phyloP scores from a whole-genome alignment of 2,888 invertebrate species.

The Chromoteleia sp. region DNA sequence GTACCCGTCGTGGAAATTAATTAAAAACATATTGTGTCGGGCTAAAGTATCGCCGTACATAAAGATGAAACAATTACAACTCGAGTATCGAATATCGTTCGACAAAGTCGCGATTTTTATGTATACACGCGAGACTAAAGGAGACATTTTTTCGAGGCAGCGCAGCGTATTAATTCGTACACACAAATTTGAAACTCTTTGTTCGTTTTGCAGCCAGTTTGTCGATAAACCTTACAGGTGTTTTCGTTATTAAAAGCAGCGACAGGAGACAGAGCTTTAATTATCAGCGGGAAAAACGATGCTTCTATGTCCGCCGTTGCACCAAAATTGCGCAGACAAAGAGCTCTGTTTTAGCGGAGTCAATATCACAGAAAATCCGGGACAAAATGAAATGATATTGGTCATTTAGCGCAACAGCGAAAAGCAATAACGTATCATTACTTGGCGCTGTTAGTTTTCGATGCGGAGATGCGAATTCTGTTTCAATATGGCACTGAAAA shows the following conservation, averaged over 20 bases:
- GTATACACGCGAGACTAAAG: background rate
- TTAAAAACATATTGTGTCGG: slow-evolving; percentile 26
- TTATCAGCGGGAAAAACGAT: slow-evolving; percentile 41
- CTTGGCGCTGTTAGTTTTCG: slow-evolving; percentile 42
- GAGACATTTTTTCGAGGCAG: background rate
- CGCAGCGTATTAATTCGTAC: background rate
- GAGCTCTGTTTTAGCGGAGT: slow-evolving; percentile 38
- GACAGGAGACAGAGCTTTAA: no score
- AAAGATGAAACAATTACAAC: slow-evolving; percentile 27
- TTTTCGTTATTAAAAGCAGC: slow-evolving; percentile 40
- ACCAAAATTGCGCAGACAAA: slow-evolving; percentile 45
- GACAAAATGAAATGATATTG: slow-evolving; percentile 56
- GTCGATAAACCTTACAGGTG: slow-evolving; percentile 17
- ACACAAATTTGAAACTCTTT: background rate
- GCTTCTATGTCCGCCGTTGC: slow-evolving; percentile 5
- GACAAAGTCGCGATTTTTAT: slow-evolving; percentile 21
- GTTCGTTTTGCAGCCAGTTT: background rate
- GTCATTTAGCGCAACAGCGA: slow-evolving; percentile 55
- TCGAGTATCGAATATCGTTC: slow-evolving; percentile 12
- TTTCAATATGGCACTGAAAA: slow-evolving; percentile 40
- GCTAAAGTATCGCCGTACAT: slow-evolving; percentile 21
- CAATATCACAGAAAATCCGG: slow-evolving; percentile 52
- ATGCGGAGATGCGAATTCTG: slow-evolving; percentile 15
- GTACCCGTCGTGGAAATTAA: slow-evolving; percentile 24
- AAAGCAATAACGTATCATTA: slow-evolving; percentile 64